A percentile compares a stretch with the other conserved stretches of the same genome.
Evolutionary conservation across 2,888 invertebrate species (phyloP).

Genomic region (Ypsolopha scabrella): DNA sequence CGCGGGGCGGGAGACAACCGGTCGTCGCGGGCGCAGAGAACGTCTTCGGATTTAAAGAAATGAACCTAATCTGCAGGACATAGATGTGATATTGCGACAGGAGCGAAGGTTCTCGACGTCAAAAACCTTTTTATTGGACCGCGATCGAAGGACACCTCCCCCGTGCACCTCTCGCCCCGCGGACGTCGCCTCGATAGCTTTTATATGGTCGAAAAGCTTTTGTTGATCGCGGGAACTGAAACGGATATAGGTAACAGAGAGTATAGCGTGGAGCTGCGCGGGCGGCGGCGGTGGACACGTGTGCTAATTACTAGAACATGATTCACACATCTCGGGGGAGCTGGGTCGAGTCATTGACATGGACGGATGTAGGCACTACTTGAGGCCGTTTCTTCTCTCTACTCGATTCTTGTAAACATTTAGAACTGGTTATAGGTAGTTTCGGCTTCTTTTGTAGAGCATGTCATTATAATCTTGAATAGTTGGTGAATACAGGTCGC

Average conservation of each 20-base stretch:
- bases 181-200: neutral
- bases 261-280: neutral
- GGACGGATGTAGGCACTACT: too few species aligned
- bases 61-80: neutral
- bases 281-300: neutral
- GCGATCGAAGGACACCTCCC: conserved; percentile 29
- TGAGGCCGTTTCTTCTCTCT: too few species aligned
- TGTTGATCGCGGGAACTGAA: conserved; percentile 13
- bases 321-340: neutral
- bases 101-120: conserved; percentile 16
- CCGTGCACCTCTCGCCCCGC: conserved; percentile 8
- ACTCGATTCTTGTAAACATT: too few species aligned
- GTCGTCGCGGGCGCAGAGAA: conserved; percentile 17
- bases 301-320: neutral
- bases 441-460: too few species aligned
- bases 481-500: too few species aligned
- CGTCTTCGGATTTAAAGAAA: neutral
- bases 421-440: too few species aligned
- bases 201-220: conserved; percentile 17
- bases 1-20: conserved; percentile 22
- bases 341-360: neutral
- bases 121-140: conserved; percentile 43
- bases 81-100: neutral
- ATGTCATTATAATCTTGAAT: too few species aligned
- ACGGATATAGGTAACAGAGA: conserved; percentile 4